phyloP scores from a whole-genome alignment of 1,140 invertebrate species.

The Panulirus ornatus region DNA sequence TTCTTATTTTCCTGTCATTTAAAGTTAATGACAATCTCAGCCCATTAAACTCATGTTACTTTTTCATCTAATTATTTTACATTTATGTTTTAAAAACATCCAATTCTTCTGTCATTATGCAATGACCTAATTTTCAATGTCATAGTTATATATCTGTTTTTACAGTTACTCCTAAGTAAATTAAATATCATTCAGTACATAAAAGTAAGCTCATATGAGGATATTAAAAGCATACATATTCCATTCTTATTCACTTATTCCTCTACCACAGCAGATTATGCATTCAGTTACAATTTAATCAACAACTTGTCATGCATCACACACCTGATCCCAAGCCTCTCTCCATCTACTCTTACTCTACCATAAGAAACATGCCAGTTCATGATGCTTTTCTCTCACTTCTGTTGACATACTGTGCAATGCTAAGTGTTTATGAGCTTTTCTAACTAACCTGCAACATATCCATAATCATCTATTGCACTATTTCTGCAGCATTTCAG shows the following conservation, averaged over 20 bases:
- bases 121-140: no score
- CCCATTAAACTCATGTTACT: no score
- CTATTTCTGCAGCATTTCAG: constrained; percentile 2
- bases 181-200: no score
- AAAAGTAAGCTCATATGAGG: neutral
- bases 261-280: neutral
- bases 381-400: neutral
- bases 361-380: neutral
- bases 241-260: constrained; percentile 5
- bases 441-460: constrained; percentile 32
- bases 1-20: no score
- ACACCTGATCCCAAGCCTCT: neutral
- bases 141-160: no score
- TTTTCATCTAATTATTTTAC: no score
- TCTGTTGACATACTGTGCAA: neutral
- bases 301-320: neutral
- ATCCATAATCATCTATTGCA: neutral
- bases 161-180: no score
- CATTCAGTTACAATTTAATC: neutral
- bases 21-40: no score
- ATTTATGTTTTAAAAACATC: no score
- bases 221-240: neutral
- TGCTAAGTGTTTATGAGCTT: neutral
- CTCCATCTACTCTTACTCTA: constrained; percentile 6
- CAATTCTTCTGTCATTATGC: no score